phyloP scores from a whole-genome alignment of 2,797 vertebrate species.

The Pogonophryne albipinna region DNA sequence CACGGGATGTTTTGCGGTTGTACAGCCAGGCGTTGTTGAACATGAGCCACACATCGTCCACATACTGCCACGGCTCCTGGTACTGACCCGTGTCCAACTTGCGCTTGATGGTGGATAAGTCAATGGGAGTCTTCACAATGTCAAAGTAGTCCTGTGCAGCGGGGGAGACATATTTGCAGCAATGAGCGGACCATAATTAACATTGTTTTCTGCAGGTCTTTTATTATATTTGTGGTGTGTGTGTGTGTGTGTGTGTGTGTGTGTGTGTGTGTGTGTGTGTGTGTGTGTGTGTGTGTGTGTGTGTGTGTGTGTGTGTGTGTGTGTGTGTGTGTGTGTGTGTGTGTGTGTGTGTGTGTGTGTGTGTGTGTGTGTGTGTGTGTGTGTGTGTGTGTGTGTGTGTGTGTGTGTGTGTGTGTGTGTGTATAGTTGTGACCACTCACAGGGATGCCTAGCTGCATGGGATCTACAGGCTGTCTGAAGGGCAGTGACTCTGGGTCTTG shows the following conservation, averaged over 20 bases:
- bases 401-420: fast-evolving
- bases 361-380: neutral
- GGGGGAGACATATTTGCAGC: neutral
- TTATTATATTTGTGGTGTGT: neutral
- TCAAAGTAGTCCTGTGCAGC: conserved; percentile 95
- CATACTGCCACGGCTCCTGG: conserved; percentile 99
- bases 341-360: too few relatives aligned
- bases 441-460: conserved; percentile 94
- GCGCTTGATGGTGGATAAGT: conserved; percentile 97
- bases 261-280: too few relatives aligned
- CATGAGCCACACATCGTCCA: conserved; percentile 99
- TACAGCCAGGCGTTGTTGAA: conserved; percentile 99
- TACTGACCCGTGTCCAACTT: conserved; percentile 99
- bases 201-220: neutral
- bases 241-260: too few relatives aligned
- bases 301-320: too few relatives aligned
- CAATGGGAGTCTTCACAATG: conserved; percentile 99
- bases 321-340: too few relatives aligned
- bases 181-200: neutral
- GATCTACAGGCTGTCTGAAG: conserved; percentile 98
- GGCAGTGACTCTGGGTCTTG: conserved; percentile 98
- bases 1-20: conserved; percentile 97
- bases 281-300: too few relatives aligned
- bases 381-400: fast-evolving
- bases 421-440: conserved; percentile 83